Base-by-base conservation (phyloP, 2,888 invertebrate species). In the Leptogaster cylindrica region DNA sequence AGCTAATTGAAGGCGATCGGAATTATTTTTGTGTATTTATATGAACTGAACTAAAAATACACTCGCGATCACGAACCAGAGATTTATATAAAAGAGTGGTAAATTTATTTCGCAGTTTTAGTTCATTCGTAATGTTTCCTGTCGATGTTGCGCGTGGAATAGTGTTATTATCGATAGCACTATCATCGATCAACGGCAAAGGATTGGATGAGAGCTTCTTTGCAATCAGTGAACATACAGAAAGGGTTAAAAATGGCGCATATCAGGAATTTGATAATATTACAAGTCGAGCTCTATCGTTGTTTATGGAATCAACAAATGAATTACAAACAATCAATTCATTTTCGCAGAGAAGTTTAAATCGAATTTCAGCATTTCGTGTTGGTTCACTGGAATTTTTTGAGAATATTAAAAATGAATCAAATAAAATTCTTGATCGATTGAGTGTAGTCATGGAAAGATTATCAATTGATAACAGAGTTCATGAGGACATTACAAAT, bases 401-500 rank as follows among this genome's bases (percentile, higher is more conserved):
- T 5, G 55, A 55, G 2, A n/a, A 2, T 8, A 14, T 39, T 10
- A 55, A 55, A 18, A 55, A 39, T 5, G 23, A 55, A 6, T 36
- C 55, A 5, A 55, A 14, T 1, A 23, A 36, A 16, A 55, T 55
- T n/a, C 10, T 55, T 1, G 6, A 41, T 4, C 12, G n/a, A n/a
- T n/a, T n/a, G n/a, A n/a, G n/a, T n/a, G n/a, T n/a, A n/a, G n/a
- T n/a, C n/a, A n/a, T n/a, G n/a, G n/a, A n/a, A n/a, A n/a, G n/a
- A n/a, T n/a, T n/a, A n/a, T n/a, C n/a, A n/a, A n/a, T n/a, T n/a
- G n/a, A 5, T 3, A 14, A n/a, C 3, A 3, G 18, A 41, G n/a
- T 41, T 14, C 16, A 41, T 1, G 55, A 55, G 5, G 70, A 73
- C 2, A 52, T 79, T 28, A 76, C 75, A 1, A 75, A 76, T 48